Base-by-base conservation (phyloP, 2,797 vertebrate species). In the Chiloscyllium punctatum region DNA sequence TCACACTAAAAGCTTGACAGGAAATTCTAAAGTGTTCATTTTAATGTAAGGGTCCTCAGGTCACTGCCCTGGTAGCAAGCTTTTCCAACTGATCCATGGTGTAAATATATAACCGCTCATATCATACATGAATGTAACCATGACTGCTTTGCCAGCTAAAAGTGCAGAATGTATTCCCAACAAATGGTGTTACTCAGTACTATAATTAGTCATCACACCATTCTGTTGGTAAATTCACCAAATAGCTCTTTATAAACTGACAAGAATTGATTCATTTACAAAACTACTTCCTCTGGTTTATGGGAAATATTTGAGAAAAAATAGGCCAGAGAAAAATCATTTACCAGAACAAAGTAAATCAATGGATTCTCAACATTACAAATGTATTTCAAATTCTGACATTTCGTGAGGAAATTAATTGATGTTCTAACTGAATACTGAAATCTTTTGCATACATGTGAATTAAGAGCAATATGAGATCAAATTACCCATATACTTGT, bases 11-110 rank as follows among this genome's bases (percentile, higher is more conserved):
- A 69, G 66, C 90, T 92, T n/a, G 42, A 69, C 66, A 95, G 77
- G 96, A 95, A 95, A 91, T 94, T 71, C 90, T 95, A 95, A 96
- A 96, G 96, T 87, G 66, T 3, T 96, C 42, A 1, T 96, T 96
- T 33, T 88, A 62, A 95, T 62, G 42, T 74, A 87, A 95, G 88
- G 95, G 77, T 96, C 69, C 48, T 18, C 92, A 30, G 71, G 95
- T 96, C 95, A 84, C 87, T 95, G 91, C 68, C 74, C 77, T 96
- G 96, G 90, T 62, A 94, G 62, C 74, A 42, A 79, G 96, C 82
- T 86, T 62, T 69, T 92, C 16, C 82, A 90, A 91, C 48, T 3
- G 37, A 94, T 72, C 30, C 95, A 77, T 72, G 82, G 74, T 95
- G 92, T 95, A 96, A 94, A 95, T 96, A 71, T 87, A 33, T 53